These are phyloP conservation scores for Tragelaphus scriptus DNA, from an alignment of 2,113 vertebrate genomes.

Conservation along the genomic window DNA sequence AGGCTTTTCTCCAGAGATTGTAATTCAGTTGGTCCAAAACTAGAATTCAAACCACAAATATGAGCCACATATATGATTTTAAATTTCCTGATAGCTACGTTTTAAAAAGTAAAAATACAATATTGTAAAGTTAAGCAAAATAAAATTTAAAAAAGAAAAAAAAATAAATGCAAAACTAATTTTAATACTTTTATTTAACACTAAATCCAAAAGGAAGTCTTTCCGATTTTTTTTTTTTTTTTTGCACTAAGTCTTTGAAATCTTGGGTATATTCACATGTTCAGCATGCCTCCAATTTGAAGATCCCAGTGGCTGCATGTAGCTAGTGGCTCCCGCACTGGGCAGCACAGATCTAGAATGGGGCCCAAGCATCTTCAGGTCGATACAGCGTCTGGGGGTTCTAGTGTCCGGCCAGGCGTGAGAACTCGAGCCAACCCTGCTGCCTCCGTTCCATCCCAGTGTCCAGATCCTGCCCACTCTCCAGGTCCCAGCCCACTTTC, in stretches of 20 bases:
- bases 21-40: not conserved
- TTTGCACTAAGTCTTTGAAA: not conserved
- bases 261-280: not conserved
- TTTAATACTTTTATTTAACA: conserved; percentile 1
- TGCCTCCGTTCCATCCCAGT: not conserved
- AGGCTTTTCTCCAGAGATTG: not conserved
- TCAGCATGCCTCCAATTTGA: not conserved
- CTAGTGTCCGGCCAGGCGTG: not conserved
- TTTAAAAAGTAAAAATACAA: conserved; percentile 3
- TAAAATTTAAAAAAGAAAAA: not conserved
- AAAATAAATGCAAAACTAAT: not conserved
- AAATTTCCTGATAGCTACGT: not conserved
- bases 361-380: not conserved
- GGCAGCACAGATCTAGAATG: not conserved
- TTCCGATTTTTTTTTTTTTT: not conserved
- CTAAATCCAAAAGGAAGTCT: not conserved
- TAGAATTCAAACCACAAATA: not conserved
- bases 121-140: too few species aligned
- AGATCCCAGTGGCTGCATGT: rapidly evolving
- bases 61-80: not conserved
- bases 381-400: not conserved
- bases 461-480: not conserved
- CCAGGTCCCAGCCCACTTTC: not conserved
- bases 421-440: not conserved
- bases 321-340: rapidly evolving